Evolutionary conservation across 2,888 invertebrate species (phyloP), one percentile per base, ranked within the genome.

Genomic region (Cheilosia pagana): DNA sequence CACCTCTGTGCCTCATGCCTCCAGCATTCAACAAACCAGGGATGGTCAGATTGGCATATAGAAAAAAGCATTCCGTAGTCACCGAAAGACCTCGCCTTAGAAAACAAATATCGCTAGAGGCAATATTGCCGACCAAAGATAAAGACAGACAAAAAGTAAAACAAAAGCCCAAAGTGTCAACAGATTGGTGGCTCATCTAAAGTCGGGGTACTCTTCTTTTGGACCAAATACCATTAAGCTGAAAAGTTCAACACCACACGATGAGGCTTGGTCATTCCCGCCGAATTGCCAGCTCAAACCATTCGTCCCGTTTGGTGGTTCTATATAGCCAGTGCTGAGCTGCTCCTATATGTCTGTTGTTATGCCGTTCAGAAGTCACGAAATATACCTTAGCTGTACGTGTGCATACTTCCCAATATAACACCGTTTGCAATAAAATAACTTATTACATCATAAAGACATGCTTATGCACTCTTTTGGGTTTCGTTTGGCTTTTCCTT

Each of bases 371-470:
- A 75, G 71, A 81, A 85, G 85, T 85, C 85, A 85, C 85, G 85
- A 78, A 78, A 70, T 78, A 70, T 78, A 71, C 78, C 78, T 71
- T 71, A 85, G 81, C 75, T 76, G 71, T 85, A 85, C 85, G 85
- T 85, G 85, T 81, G 75, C 81, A 85, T 85, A 85, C 85, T 85
- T 71, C 85, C 60, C 85, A 85, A 76, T 85, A 85, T 85, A 85
- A 85, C 85, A 85, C 85, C 81, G 85, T 76, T 81, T 85, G 85
- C 85, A 85, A 85, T 85, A 85, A 85, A 85, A 85, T 85, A 85
- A 85, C 85, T 85, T 85, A 85, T 85, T 85, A 85, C 85, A 85
- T 85, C 85, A 85, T 85, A 85, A 85, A 85, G 85, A 85, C 85
- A 85, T 81, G 85, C 81, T 85, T 81, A 81, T 81, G 85, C 85